phyloP scores from a whole-genome alignment of 2,888 invertebrate species.

The Epistrophe eligans region DNA sequence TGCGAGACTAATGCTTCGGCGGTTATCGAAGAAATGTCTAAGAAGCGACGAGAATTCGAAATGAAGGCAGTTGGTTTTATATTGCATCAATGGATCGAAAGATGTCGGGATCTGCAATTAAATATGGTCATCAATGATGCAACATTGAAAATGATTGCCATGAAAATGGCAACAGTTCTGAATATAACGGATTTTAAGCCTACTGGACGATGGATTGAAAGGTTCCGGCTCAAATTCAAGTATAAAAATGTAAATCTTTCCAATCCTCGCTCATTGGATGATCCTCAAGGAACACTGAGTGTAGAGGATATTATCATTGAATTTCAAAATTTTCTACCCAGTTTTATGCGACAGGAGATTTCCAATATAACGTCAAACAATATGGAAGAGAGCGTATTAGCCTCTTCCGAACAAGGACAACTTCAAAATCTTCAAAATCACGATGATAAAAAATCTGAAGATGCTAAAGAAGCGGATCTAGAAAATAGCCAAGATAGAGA shows the following conservation, averaged over 20 bases:
- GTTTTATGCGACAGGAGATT: constrained; percentile 82
- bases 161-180: constrained; percentile 81
- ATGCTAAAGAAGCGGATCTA: constrained; percentile 61
- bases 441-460: constrained; percentile 3
- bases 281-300: constrained; percentile 78
- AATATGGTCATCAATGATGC: constrained; percentile 80
- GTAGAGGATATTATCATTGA: constrained; percentile 83
- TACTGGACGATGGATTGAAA: constrained; percentile 81
- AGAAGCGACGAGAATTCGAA: constrained; percentile 82
- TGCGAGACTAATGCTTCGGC: constrained; percentile 81
- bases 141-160: constrained; percentile 80
- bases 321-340: constrained; percentile 81
- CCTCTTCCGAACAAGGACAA: background rate
- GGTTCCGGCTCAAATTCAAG: constrained; percentile 81
- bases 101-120: constrained; percentile 80
- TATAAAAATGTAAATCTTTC: constrained; percentile 80
- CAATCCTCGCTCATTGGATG: constrained; percentile 29
- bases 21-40: constrained; percentile 82
- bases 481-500: constrained; percentile 79
- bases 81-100: constrained; percentile 82
- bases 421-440: background rate
- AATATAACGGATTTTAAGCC: constrained; percentile 81
- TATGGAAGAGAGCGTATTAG: constrained; percentile 12
- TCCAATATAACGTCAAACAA: constrained; percentile 77
- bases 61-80: constrained; percentile 82